A percentile compares a stretch with the other conserved stretches of the same genome.
phyloP scores from a whole-genome alignment of 2,888 invertebrate genomes.

The Carcina quercana region DNA sequence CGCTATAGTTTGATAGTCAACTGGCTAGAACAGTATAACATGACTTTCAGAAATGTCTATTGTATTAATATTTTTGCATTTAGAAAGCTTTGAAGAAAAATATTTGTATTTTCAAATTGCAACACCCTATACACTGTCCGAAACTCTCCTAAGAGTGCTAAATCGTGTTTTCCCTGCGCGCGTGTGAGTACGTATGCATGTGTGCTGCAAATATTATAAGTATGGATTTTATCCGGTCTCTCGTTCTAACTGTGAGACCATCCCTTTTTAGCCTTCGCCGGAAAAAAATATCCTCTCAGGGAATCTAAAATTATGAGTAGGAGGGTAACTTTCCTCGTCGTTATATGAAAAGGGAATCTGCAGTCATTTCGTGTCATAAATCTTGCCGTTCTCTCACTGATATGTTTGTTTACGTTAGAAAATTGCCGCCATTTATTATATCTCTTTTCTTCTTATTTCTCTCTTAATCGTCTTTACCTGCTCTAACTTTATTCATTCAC shows the following conservation, averaged over 20 bases:
- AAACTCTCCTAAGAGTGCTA: conserved; percentile 64
- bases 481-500: no score
- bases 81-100: no score
- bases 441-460: background rate
- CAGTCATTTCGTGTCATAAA: conserved; percentile 55
- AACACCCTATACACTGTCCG: conserved; percentile 48
- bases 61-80: no score
- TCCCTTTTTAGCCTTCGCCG: conserved; percentile 43
- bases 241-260: conserved; percentile 36
- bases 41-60: no score
- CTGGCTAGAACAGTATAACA: no score
- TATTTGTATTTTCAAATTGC: background rate
- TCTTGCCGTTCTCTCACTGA: conserved; percentile 45
- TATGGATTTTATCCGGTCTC: conserved; percentile 68
- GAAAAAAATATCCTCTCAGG: conserved; percentile 62
- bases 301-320: conserved; percentile 64
- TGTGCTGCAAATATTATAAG: conserved; percentile 74
- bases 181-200: conserved; percentile 35
- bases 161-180: conserved; percentile 55
- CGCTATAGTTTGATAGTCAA: no score
- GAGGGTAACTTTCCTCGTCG: conserved; percentile 41
- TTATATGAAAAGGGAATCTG: conserved; percentile 60
- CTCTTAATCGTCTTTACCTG: no score
- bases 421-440: conserved; percentile 26
- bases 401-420: conserved; percentile 40